phyloP scores from a whole-genome alignment of 2,888 invertebrate species.

The Baccha elongata region DNA sequence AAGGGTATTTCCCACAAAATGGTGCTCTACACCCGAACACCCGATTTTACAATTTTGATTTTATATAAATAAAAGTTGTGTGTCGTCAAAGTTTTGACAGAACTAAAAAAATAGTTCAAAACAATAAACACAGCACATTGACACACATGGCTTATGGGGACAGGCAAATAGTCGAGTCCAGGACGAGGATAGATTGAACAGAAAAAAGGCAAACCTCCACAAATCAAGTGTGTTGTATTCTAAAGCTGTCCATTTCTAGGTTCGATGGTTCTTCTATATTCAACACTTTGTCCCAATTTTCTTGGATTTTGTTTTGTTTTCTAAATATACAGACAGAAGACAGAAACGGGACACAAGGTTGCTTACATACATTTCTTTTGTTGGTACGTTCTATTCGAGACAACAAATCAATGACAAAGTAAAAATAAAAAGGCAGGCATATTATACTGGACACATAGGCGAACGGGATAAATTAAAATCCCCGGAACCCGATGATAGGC shows the following conservation, averaged over 20 bases:
- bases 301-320: background rate
- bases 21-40: background rate
- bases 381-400: constrained; percentile 17
- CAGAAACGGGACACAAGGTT: constrained; percentile 31
- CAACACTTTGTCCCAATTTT: constrained; percentile 50
- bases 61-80: constrained; percentile 47
- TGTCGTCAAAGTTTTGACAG: constrained; percentile 60
- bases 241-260: constrained; percentile 18
- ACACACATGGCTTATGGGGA: background rate
- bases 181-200: constrained; percentile 16
- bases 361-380: background rate
- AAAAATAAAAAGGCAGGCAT: constrained; percentile 24
- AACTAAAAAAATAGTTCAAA: constrained; percentile 30
- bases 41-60: constrained; percentile 13
- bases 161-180: background rate
- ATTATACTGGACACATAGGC: constrained; percentile 25
- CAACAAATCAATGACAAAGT: constrained; percentile 57
- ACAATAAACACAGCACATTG: constrained; percentile 52
- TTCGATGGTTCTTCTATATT: constrained; percentile 19
- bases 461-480: constrained; percentile 54
- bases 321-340: constrained; percentile 50
- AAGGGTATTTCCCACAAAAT: constrained; percentile 1
- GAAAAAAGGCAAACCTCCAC: constrained; percentile 57
- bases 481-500: constrained; percentile 42
- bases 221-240: constrained; percentile 49